Percentiles rank a stretch among this genome's conserved stretches.
phyloP scores from a whole-genome alignment of 2,888 invertebrate species.

The Chloroclysta siterata region DNA sequence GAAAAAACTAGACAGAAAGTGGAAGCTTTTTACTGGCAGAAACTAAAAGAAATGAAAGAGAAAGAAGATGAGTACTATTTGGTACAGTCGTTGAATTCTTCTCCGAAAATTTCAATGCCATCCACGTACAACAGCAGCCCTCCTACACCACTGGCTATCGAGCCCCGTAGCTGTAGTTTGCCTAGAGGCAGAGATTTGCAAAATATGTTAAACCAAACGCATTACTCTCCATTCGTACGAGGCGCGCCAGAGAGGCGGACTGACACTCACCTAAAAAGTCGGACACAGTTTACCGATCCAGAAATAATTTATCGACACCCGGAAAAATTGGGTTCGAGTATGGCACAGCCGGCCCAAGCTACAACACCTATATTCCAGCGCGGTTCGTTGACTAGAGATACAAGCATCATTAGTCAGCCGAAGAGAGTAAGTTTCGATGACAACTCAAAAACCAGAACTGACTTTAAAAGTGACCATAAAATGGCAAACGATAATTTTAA shows the following conservation, averaged over 20 bases:
- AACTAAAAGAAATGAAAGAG: slow-evolving; percentile 86
- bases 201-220: slow-evolving; percentile 53
- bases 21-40: slow-evolving; percentile 89
- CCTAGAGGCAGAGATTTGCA: slow-evolving; percentile 61
- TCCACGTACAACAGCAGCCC: slow-evolving; percentile 53
- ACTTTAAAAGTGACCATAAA: slow-evolving; percentile 44
- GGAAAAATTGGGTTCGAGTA: slow-evolving; percentile 53
- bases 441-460: slow-evolving; percentile 43
- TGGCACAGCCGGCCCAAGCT: slow-evolving; percentile 42
- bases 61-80: slow-evolving; percentile 85
- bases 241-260: slow-evolving; percentile 69
- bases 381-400: slow-evolving; percentile 53
- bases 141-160: slow-evolving; percentile 54
- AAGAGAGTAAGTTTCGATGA: slow-evolving; percentile 71
- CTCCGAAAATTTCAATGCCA: slow-evolving; percentile 48
- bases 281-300: slow-evolving; percentile 48
- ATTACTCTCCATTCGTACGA: slow-evolving; percentile 62
- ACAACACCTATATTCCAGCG: slow-evolving; percentile 53
- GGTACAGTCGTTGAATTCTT: slow-evolving; percentile 53
- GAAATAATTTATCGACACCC: slow-evolving; percentile 66
- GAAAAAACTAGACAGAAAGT: slow-evolving; percentile 84
- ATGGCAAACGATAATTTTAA: slow-evolving; percentile 42
- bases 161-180: slow-evolving; percentile 65
- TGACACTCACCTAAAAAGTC: slow-evolving; percentile 63
- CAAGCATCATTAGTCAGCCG: slow-evolving; percentile 45